These are phyloP conservation scores for Eupithecia insigniata DNA, from an alignment of 2,888 invertebrate species.

Conservation along the genomic window DNA sequence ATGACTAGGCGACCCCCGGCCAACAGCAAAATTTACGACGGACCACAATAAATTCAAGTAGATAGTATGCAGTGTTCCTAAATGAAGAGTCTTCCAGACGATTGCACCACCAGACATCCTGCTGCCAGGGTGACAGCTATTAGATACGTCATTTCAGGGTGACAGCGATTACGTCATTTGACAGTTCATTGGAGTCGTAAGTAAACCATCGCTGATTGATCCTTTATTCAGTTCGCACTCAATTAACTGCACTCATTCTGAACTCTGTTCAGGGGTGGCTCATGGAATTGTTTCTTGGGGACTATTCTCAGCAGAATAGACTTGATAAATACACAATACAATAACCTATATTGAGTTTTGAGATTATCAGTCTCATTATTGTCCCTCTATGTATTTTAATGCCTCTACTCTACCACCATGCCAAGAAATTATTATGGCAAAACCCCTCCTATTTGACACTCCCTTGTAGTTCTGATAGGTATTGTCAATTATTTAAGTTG, in stretches of 20 bases:
- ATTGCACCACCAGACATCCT: neutral
- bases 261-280: constrained; percentile 5
- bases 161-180: constrained; percentile 48
- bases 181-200: constrained; percentile 47
- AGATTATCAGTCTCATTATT: too few relatives aligned
- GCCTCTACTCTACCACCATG: too few relatives aligned
- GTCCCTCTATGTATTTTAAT: too few relatives aligned
- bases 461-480: too few relatives aligned
- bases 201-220: constrained; percentile 55
- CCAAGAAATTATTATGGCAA: too few relatives aligned
- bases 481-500: too few relatives aligned
- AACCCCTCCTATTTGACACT: too few relatives aligned
- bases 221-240: constrained; percentile 66
- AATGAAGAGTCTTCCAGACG: neutral
- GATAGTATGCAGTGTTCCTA: too few relatives aligned
- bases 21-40: neutral
- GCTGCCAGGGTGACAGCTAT: constrained; percentile 11
- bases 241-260: constrained; percentile 69
- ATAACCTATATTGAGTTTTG: too few relatives aligned
- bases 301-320: neutral
- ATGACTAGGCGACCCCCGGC: neutral
- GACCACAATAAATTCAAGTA: neutral
- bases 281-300: neutral
- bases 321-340: too few relatives aligned
- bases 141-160: constrained; percentile 8